Evolutionary conservation across 2,888 invertebrate species (phyloP), one percentile per base, ranked within the genome.

Genomic region (Keiferia lycopersicella): DNA sequence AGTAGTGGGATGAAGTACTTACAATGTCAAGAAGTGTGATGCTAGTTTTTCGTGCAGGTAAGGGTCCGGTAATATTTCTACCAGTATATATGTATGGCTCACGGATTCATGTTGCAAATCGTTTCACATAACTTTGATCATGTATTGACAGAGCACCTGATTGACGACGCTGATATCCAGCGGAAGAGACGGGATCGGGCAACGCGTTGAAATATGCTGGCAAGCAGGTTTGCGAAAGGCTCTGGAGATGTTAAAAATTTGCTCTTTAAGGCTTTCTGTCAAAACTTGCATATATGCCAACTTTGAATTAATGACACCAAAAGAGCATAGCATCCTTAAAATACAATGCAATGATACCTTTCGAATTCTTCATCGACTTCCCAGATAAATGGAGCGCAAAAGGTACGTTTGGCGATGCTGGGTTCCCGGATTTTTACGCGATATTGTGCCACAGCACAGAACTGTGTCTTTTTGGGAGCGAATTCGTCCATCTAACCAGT

Each of bases 41-140:
- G 20, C 2, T 63, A 34, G 56, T 67, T 6, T 62, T 65, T 10
- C 53, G 26, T 16, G 59, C 63, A 12, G 65, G 67, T 0, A 64
- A 26, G n/a, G 63, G 58, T 38, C 63, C 65, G 18, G 64, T 53
- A 0, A 45, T n/a, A 12, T 58, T 64, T 20, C 63, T 48, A 14
- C 53, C 16, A 14, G 22, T 53, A 12, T 18, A 7, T 22, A 53
- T 53, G 8, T 18, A 45, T 11, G 60, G 66, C 8, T 56, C 62
- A 7, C 10, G 57, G 18, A 22, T 56, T 20, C n/a, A 34, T 53
- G 38, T 38, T 22, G 62, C 53, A 14, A 1, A 41, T 10, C 38
- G n/a, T n/a, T 64, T 66, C 20, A 64, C 48, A 20, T 66, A 64
- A 30, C 41, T 66, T n/a, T n/a, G 64, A 64, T 10, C 64, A 66